Conservation (phyloP, 2,797 vertebrate species). For the Ctenopoma multispine region DNA sequence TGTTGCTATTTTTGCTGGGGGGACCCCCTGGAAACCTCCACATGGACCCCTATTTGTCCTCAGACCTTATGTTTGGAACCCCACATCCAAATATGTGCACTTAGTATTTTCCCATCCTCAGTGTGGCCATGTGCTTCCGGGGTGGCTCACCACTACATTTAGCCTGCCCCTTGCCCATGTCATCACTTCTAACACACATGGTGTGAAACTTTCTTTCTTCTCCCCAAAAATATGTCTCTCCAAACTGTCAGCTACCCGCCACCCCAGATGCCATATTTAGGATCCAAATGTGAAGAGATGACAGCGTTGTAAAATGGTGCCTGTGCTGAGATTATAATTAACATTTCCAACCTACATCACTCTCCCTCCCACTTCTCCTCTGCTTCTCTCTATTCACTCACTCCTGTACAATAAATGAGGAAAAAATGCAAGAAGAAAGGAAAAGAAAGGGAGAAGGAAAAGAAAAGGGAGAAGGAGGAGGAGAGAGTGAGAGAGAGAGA, state of each 20-base stretch:
- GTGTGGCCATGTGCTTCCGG: constrained; percentile 68
- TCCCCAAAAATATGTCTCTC: constrained; percentile 51
- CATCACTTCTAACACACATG: constrained; percentile 61
- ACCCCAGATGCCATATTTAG: constrained; percentile 81
- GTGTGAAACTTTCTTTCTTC: constrained; percentile 54
- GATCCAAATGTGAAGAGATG: constrained; percentile 78
- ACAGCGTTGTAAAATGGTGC: constrained; percentile 87
- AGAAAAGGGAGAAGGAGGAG: constrained; percentile 48
- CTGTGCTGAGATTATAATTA: constrained; percentile 87
- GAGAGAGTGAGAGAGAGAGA: constrained; percentile 56
- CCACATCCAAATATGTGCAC: constrained; percentile 45
- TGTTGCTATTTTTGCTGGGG: constrained; percentile 7
- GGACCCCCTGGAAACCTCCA: constrained; percentile 8
- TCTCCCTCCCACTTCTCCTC: constrained; percentile 82
- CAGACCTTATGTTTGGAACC: constrained; percentile 45
- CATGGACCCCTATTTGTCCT: constrained; percentile 25
- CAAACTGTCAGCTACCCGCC: constrained; percentile 65
- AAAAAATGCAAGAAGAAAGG: constrained; percentile 65
- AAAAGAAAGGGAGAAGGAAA: constrained; percentile 43
- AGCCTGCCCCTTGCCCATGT: constrained; percentile 37
- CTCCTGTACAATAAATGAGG: constrained; percentile 86
- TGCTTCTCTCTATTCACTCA: constrained; percentile 78
- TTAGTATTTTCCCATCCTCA: constrained; percentile 40
- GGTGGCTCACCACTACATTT: constrained; percentile 49
- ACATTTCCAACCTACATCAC: constrained; percentile 88